Percentiles rank a stretch among this genome's conserved stretches.
Evolutionary conservation across 2,113 vertebrate genomes (phyloP).

Genomic region (Perognathus longimembris): DNA sequence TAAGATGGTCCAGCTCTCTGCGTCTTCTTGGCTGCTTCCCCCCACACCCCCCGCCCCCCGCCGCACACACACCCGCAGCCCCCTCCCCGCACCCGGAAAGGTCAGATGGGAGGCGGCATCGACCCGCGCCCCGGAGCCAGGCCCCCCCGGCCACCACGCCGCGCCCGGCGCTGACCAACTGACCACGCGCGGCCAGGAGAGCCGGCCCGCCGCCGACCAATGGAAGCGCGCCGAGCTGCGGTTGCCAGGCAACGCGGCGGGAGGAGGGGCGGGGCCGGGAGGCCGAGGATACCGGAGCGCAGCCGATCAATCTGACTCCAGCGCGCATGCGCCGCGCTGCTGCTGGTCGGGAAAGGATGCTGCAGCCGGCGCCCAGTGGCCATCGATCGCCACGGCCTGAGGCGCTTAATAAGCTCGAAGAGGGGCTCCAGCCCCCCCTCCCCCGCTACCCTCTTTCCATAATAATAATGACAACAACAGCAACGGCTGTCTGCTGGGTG

Average conservation of each 20-base stretch:
- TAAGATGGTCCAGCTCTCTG: conserved; percentile 69
- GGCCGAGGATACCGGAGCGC: conserved; percentile 81
- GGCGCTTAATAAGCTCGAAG: conserved; percentile 69
- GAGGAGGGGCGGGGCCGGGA: conserved; percentile 80
- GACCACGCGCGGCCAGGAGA: conserved; percentile 85
- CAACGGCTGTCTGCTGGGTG: not conserved
- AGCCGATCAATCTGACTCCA: conserved; percentile 88
- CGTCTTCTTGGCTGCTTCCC: conserved; percentile 54
- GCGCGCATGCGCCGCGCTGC: conserved; percentile 85
- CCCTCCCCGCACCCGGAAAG: conserved; percentile 73
- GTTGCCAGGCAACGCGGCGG: conserved; percentile 88
- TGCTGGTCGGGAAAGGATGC: conserved; percentile 80
- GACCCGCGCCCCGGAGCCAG: conserved; percentile 81
- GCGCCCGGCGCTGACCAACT: conserved; percentile 86
- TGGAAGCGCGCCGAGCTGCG: conserved; percentile 80
- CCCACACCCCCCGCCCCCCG: conserved; percentile 69
- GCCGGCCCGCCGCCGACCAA: conserved; percentile 79
- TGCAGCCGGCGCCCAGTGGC: conserved; percentile 87
- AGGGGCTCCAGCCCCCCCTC: not conserved
- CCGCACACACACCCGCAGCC: conserved; percentile 69
- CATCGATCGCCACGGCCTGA: conserved; percentile 88
- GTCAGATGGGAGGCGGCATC: conserved; percentile 76
- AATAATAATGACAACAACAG: conserved; percentile 4
- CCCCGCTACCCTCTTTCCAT: not conserved
- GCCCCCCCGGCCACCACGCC: conserved; percentile 83